Conservation (phyloP, 2,888 invertebrate species). For the Bellardia pandia region DNA sequence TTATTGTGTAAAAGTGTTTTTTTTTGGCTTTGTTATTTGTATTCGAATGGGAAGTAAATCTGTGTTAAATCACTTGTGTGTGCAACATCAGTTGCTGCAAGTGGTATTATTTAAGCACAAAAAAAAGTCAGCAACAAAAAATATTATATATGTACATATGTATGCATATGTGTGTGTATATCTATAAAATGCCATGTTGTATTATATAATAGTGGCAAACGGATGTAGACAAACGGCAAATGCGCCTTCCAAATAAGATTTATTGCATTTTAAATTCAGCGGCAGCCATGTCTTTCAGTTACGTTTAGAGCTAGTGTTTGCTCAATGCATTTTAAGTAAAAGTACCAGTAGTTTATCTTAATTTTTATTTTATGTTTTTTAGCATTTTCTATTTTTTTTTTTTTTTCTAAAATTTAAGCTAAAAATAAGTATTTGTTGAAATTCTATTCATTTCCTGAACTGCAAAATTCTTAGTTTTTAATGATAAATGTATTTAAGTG, state of each 20-base stretch:
- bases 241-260: conserved; percentile 69
- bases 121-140: conserved; percentile 7
- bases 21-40: conserved; percentile 7
- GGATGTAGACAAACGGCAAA: conserved; percentile 70
- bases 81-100: conserved; percentile 42
- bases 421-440: neutral
- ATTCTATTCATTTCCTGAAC: conserved; percentile 30
- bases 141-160: neutral
- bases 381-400: neutral
- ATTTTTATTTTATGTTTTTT: conserved; percentile 20
- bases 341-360: conserved; percentile 20
- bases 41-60: conserved; percentile 63
- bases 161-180: conserved; percentile 1
- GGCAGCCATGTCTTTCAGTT: conserved; percentile 32
- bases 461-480: neutral
- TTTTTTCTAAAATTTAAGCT: neutral
- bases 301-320: conserved; percentile 21
- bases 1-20: neutral
- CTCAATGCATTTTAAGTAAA: conserved; percentile 35
- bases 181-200: conserved; percentile 60
- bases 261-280: conserved; percentile 70
- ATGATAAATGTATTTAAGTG: conserved; percentile 21
- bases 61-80: conserved; percentile 68
- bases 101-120: conserved; percentile 46
- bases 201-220: conserved; percentile 65